Evolutionary conservation across 2,113 vertebrate genomes (phyloP).

Genomic region (Sclerurus mexicanus): DNA sequence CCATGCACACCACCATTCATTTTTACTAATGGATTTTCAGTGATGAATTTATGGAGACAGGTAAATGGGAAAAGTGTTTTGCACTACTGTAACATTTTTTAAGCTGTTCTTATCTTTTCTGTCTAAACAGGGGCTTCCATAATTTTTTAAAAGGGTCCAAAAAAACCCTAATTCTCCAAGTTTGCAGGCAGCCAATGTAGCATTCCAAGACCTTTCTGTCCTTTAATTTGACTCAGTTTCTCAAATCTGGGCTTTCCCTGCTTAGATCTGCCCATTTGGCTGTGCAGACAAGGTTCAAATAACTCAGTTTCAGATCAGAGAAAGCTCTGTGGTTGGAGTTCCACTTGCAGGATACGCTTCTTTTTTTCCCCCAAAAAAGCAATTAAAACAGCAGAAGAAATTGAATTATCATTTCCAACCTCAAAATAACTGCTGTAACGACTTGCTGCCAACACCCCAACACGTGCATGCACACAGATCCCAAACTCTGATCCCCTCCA

Average conservation of each 20-base stretch:
- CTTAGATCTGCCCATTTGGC: neutral
- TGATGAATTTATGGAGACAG: neutral
- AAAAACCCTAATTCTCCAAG: neutral
- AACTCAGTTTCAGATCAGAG: neutral
- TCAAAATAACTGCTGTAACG: neutral
- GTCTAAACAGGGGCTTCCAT: neutral
- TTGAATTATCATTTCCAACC: neutral
- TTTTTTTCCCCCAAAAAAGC: neutral
- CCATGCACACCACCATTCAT: neutral
- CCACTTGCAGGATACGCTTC: fast-evolving
- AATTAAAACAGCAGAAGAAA: neutral
- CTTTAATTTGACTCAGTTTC: neutral
- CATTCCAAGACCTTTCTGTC: neutral
- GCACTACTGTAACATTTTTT: neutral
- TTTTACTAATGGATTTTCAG: neutral
- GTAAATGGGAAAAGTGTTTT: neutral
- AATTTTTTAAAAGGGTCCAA: neutral
- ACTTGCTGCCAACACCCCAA: neutral
- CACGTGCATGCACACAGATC: neutral
- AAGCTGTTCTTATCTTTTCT: neutral
- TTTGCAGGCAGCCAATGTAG: neutral
- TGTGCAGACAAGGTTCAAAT: neutral
- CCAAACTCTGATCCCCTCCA: neutral
- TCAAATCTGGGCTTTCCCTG: neutral
- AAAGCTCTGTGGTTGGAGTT: neutral